A percentile compares a stretch with the other conserved stretches of the same genome.
Evolutionary conservation across 1,140 invertebrate species (phyloP).

Genomic region (Meteorus sp.): DNA sequence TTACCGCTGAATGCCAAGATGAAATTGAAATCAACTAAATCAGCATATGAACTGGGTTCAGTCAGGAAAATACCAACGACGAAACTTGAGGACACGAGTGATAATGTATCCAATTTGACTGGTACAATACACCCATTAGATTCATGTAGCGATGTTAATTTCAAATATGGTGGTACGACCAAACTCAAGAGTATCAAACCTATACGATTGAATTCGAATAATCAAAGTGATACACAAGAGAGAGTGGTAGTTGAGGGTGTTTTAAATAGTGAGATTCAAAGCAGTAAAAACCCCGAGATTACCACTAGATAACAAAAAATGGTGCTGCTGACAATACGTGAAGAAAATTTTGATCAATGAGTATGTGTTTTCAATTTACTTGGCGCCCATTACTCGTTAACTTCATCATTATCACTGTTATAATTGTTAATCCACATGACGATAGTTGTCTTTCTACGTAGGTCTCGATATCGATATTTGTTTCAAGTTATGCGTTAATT

Average conservation of each 20-base stretch:
- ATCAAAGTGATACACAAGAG: conserved; percentile 23
- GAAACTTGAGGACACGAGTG: conserved; percentile 49
- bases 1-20: conserved; percentile 49
- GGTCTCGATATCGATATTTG: too few species aligned
- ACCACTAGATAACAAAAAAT: conserved; percentile 52
- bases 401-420: too few species aligned
- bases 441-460: too few species aligned
- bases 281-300: conserved; percentile 42
- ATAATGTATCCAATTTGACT: conserved; percentile 43
- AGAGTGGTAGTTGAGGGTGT: too few species aligned
- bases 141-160: conserved; percentile 65
- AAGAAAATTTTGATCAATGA: conserved; percentile 15
- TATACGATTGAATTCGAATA: conserved; percentile 35
- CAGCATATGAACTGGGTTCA: conserved; percentile 59
- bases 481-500: too few species aligned
- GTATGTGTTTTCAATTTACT: neutral
- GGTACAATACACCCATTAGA: conserved; percentile 62
- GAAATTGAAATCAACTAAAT: conserved; percentile 58
- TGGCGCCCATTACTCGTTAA: neutral
- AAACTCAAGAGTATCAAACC: conserved; percentile 66
- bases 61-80: conserved; percentile 59
- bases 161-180: conserved; percentile 68
- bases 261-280: conserved; percentile 41
- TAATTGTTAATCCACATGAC: too few species aligned
- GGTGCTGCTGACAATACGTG: conserved; percentile 38